phyloP scores from a whole-genome alignment of 92 coral and sea anemone species.

The Blastomussa wellsi region DNA sequence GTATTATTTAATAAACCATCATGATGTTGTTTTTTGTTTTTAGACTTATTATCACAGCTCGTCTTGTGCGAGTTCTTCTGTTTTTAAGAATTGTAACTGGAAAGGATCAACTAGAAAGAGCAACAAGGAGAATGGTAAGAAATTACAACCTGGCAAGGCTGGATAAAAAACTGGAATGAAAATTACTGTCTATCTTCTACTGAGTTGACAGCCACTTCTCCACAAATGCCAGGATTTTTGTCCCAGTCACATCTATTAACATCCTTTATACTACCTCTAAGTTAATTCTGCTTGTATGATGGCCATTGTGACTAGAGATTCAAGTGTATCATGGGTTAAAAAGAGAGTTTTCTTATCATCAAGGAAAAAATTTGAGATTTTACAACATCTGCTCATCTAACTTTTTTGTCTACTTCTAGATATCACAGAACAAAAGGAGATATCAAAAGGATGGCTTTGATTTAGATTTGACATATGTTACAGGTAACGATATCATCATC shows the following conservation, averaged over 20 bases:
- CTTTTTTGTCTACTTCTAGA: slow-evolving; percentile 43
- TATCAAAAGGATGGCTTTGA: slow-evolving; percentile 95
- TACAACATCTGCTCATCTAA: too few species aligned
- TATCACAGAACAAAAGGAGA: slow-evolving; percentile 95
- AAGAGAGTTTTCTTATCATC: too few species aligned
- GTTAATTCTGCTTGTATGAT: too few species aligned
- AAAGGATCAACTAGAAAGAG: slow-evolving; percentile 93
- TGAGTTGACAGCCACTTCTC: too few species aligned
- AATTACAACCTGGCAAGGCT: neutral
- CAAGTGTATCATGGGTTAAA: too few species aligned
- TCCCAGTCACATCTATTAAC: too few species aligned
- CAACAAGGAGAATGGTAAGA: slow-evolving; percentile 92
- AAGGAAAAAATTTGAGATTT: too few species aligned
- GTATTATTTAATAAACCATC: too few species aligned
- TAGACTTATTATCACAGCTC: slow-evolving; percentile 86
- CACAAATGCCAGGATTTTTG: too few species aligned
- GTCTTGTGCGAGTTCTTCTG: slow-evolving; percentile 84
- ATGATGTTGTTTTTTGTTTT: neutral
- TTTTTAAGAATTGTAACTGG: slow-evolving; percentile 94
- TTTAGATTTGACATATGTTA: slow-evolving; percentile 93
- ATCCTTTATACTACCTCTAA: too few species aligned
- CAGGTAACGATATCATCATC: slow-evolving; percentile 60
- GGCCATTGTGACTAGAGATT: too few species aligned
- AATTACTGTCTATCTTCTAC: too few species aligned
- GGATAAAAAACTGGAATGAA: neutral